Conservation (phyloP, 2,888 invertebrate genomes). For the Aphidius colemani region DNA sequence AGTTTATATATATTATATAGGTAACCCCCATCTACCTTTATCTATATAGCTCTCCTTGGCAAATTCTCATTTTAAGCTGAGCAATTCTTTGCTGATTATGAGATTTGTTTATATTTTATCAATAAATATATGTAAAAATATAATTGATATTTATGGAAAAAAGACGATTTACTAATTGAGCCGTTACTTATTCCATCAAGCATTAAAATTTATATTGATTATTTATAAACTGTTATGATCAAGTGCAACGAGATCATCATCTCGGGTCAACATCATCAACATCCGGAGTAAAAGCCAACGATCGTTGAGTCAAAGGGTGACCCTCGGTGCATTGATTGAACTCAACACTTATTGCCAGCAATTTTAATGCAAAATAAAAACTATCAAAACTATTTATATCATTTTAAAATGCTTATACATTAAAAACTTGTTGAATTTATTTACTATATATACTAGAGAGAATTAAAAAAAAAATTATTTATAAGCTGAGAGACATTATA, state of each 20-base stretch:
- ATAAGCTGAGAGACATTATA: too few relatives aligned
- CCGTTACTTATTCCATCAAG: conserved; percentile 6
- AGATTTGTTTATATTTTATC: neutral
- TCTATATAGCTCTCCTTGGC: conserved; percentile 38
- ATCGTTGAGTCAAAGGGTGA: conserved; percentile 7
- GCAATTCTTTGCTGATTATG: neutral
- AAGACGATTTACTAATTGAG: conserved; percentile 17
- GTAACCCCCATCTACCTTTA: neutral
- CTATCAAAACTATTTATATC: too few relatives aligned
- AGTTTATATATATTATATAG: conserved; percentile 19
- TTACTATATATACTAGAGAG: too few relatives aligned
- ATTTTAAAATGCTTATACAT: too few relatives aligned
- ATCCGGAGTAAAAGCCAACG: conserved; percentile 11
- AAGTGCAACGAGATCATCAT: conserved; percentile 3
- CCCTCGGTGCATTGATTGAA: neutral
- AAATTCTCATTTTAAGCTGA: neutral
- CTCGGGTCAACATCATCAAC: conserved; percentile 17
- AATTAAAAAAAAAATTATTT: too few relatives aligned
- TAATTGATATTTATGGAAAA: too few relatives aligned
- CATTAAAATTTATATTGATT: conserved; percentile 8
- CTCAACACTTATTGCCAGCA: conserved; percentile 5
- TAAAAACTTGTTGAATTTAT: too few relatives aligned
- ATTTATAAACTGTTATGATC: neutral
- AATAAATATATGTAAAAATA: too few relatives aligned
- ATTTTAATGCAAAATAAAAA: too few relatives aligned